These are phyloP conservation scores for Schizopygopsis malacanthus DNA, from an alignment of 2,797 vertebrate genomes.

Conservation along the genomic window DNA sequence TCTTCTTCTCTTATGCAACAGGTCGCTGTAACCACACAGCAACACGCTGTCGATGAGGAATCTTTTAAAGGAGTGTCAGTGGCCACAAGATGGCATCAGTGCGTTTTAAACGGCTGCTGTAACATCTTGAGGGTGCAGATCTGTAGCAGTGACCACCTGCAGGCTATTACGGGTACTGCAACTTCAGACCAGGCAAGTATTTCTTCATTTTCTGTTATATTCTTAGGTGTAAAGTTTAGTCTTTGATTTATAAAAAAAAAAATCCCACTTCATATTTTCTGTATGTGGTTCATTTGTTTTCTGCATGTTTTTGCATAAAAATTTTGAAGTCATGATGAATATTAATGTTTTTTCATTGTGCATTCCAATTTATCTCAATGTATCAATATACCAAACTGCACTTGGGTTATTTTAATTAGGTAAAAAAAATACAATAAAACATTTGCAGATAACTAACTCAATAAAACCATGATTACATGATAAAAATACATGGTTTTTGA, in stretches of 20 bases:
- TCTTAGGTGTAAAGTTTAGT: neutral
- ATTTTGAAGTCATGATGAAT: too few relatives aligned
- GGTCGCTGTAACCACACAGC: neutral
- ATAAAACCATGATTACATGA: too few relatives aligned
- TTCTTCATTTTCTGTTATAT: neutral
- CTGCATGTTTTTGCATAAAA: too few relatives aligned
- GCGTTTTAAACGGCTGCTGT: neutral
- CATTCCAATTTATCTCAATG: too few relatives aligned
- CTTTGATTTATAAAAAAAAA: neutral
- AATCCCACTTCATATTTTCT: too few relatives aligned
- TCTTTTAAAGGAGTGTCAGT: neutral
- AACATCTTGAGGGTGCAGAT: neutral
- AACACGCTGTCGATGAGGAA: neutral
- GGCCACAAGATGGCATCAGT: constrained; percentile 30
- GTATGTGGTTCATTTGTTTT: too few relatives aligned
- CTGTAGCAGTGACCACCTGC: neutral
- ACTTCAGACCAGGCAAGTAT: neutral
- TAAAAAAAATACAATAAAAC: too few relatives aligned
- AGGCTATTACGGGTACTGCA: neutral
- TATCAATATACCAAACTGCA: too few relatives aligned
- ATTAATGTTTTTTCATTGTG: too few relatives aligned
- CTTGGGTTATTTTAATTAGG: too few relatives aligned
- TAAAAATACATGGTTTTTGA: too few relatives aligned
- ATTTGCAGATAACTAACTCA: too few relatives aligned
- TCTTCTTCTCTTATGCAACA: neutral